A percentile compares a stretch with the other conserved stretches of the same genome.
Conservation (phyloP, 2,113 vertebrate genomes). For the Ageneiosus marmoratus region DNA sequence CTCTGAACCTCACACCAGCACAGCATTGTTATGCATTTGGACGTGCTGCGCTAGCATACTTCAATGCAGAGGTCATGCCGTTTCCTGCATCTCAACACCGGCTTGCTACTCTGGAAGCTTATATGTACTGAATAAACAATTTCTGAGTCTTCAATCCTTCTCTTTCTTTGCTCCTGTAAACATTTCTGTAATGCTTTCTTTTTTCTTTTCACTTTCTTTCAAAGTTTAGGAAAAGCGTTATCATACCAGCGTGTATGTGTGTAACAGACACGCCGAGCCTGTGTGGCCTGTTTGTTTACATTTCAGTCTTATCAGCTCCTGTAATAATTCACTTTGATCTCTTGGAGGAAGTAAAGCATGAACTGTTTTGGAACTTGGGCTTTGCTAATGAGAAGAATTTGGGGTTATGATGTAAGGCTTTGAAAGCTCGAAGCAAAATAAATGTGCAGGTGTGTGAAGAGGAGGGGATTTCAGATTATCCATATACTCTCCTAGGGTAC, state of each 20-base stretch:
- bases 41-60: neutral
- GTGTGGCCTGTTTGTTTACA: slow-evolving; percentile 49
- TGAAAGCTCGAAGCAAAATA: neutral
- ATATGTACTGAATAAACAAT: neutral
- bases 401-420: neutral
- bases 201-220: neutral
- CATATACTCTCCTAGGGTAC: neutral
- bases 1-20: slow-evolving; percentile 44
- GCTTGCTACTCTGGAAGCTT: neutral
- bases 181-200: neutral
- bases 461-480: neutral
- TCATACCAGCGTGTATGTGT: neutral
- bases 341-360: slow-evolving; percentile 28
- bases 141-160: neutral
- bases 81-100: neutral
- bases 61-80: neutral
- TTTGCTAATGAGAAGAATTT: neutral
- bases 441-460: neutral
- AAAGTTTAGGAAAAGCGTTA: neutral
- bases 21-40: slow-evolving; percentile 2
- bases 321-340: slow-evolving; percentile 52
- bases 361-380: neutral
- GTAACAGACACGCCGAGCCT: neutral
- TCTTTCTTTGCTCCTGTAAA: neutral
- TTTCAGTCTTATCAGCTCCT: slow-evolving; percentile 27